Conservation (phyloP, 37 sponge, comb jelly and placozoan species). For the Bolinopsis microptera region DNA sequence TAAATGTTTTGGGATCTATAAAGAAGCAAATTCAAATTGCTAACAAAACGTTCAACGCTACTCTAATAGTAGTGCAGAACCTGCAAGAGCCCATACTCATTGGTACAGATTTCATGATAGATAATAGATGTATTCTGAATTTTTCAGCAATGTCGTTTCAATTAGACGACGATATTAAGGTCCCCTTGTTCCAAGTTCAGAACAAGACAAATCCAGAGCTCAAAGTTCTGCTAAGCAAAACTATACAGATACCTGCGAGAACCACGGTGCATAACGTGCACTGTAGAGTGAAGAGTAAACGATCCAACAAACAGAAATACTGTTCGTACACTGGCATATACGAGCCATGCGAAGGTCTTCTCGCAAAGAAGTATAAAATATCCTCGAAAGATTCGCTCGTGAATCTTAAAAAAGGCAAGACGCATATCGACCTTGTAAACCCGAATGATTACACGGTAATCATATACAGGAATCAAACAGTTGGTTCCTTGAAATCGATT, state of each 20-base stretch:
- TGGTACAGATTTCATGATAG: background rate
- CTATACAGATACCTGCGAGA: background rate
- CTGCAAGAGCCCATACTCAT: background rate
- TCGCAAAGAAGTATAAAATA: background rate
- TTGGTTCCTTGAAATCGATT: background rate
- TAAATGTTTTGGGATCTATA: background rate
- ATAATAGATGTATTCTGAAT: background rate
- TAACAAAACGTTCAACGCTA: background rate
- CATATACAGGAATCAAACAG: background rate
- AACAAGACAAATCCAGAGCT: background rate
- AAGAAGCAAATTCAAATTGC: background rate
- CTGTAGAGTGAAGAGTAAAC: background rate
- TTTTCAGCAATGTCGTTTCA: background rate
- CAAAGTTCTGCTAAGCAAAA: background rate
- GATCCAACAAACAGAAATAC: background rate
- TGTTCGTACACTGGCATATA: background rate
- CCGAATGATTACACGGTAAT: background rate
- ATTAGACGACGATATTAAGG: background rate
- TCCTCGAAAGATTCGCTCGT: background rate
- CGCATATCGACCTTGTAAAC: background rate
- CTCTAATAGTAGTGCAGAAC: background rate
- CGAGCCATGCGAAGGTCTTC: background rate
- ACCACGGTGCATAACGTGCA: background rate
- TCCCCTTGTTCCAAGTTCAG: background rate
- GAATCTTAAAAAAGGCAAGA: background rate